Conservation (phyloP, 2,113 vertebrate genomes). For the Pyrgilauda ruficollis region DNA sequence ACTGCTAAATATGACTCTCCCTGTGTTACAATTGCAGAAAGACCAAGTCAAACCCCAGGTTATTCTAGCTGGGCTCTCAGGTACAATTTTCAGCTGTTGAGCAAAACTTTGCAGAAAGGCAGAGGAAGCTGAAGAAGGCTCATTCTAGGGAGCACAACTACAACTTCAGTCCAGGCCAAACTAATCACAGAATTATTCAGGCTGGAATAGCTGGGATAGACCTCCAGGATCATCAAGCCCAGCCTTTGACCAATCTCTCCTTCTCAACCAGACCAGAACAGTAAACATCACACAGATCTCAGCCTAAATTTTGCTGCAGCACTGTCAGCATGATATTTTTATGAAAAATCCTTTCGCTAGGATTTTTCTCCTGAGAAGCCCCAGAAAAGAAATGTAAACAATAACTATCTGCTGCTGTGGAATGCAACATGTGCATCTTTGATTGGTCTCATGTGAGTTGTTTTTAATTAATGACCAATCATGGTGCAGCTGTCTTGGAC, state of each 20-base stretch:
- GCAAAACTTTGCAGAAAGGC: not conserved
- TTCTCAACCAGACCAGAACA: not conserved
- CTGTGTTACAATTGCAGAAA: not conserved
- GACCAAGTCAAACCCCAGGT: not conserved
- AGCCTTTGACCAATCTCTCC: not conserved
- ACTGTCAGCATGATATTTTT: too few species aligned
- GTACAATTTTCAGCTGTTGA: not conserved
- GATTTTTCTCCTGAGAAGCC: too few species aligned
- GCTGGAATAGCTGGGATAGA: not conserved
- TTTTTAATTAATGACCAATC: too few species aligned
- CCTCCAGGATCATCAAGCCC: not conserved
- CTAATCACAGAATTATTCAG: not conserved
- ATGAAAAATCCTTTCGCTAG: too few species aligned
- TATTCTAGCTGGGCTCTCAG: not conserved
- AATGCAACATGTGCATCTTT: too few species aligned
- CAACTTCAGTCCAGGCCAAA: not conserved
- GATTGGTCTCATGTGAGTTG: too few species aligned
- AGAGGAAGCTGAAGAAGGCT: not conserved
- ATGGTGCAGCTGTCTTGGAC: too few species aligned
- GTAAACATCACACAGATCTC: not conserved
- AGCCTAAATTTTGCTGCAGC: not conserved
- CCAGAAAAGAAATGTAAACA: too few species aligned
- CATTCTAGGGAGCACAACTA: not conserved
- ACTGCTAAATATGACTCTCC: not conserved
- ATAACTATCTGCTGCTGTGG: too few species aligned